Conservation (phyloP, 2,888 invertebrate genomes). For the Euclidia mi region DNA sequence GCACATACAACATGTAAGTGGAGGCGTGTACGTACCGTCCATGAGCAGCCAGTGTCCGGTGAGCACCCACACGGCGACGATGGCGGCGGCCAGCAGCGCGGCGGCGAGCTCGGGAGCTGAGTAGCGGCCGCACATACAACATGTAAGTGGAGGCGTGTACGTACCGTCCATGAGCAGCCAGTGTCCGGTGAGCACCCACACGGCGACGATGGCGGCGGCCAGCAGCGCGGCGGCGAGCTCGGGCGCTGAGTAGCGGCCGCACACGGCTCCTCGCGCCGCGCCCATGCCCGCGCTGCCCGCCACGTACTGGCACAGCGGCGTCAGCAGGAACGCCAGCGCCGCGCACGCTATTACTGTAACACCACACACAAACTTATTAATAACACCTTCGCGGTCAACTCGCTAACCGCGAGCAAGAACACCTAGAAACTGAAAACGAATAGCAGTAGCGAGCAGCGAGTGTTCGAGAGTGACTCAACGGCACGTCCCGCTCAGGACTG, state of each 20-base stretch:
- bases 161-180: slow-evolving; percentile 99
- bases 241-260: slow-evolving; percentile 98
- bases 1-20: no score
- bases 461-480: no score
- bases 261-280: slow-evolving; percentile 95
- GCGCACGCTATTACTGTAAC: slow-evolving; percentile 99
- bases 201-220: slow-evolving; percentile 97
- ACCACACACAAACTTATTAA: slow-evolving; percentile 32
- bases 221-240: slow-evolving; percentile 98
- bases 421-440: no score
- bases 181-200: slow-evolving; percentile 99
- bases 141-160: slow-evolving; percentile 41
- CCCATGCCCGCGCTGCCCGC: slow-evolving; percentile 81
- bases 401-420: no score
- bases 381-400: not conserved
- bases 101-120: slow-evolving; percentile 98
- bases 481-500: no score
- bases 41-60: slow-evolving; percentile 99
- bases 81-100: slow-evolving; percentile 96
- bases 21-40: slow-evolving; percentile 93
- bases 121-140: slow-evolving; percentile 96
- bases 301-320: slow-evolving; percentile 99
- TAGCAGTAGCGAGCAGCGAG: no score
- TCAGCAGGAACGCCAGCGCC: slow-evolving; percentile 97
- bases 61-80: slow-evolving; percentile 99